These are phyloP conservation scores for Falco novaeseelandiae DNA, from an alignment of 2,797 vertebrate species.

Conservation along the genomic window DNA sequence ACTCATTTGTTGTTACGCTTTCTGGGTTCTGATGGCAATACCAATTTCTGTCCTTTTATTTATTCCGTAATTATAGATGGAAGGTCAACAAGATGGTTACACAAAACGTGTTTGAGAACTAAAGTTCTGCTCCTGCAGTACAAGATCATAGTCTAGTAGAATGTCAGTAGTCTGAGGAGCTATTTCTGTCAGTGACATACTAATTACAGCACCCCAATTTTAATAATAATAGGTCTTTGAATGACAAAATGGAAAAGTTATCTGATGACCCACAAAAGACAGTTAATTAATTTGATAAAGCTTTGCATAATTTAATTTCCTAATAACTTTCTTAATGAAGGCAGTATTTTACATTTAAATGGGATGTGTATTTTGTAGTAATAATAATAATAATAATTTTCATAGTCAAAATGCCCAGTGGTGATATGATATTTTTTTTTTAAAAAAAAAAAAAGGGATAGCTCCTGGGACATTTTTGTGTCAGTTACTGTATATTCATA, in stretches of 20 bases:
- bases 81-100: background rate
- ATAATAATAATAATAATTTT: background rate
- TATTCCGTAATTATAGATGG: no score
- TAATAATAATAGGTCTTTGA: slow-evolving; percentile 31
- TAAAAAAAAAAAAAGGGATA: background rate
- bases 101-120: background rate
- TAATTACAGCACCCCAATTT: slow-evolving; percentile 27
- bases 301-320: slow-evolving; percentile 26
- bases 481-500: background rate
- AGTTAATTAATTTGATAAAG: slow-evolving; percentile 48
- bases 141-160: background rate
- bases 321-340: slow-evolving; percentile 45
- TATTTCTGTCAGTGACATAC: slow-evolving; percentile 26
- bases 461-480: background rate
- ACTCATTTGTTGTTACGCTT: background rate
- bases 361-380: background rate
- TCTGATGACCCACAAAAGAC: slow-evolving; percentile 42
- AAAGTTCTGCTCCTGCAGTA: background rate
- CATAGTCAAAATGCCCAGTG: background rate
- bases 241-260: slow-evolving; percentile 31
- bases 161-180: background rate
- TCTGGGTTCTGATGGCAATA: background rate
- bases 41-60: background rate
- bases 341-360: background rate
- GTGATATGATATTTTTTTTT: background rate